Conservation (phyloP, 2,797 vertebrate species). For the Apogon talboti region DNA sequence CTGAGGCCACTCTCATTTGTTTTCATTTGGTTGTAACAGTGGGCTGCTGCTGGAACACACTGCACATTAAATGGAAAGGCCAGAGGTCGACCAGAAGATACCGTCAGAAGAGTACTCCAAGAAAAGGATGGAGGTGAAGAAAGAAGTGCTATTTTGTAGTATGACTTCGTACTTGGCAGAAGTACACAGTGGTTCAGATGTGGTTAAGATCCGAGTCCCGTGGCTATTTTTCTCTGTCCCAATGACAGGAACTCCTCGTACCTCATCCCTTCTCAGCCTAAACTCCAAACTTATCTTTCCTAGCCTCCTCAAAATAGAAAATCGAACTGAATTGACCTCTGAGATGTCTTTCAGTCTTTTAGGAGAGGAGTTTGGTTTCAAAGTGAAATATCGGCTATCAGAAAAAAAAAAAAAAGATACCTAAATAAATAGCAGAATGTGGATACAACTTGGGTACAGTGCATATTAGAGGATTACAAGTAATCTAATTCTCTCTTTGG, state of each 20-base stretch:
- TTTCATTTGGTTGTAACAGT: slow-evolving; percentile 12
- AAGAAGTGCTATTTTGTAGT: slow-evolving; percentile 41
- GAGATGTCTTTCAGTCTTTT: slow-evolving; percentile 14
- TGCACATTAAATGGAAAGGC: slow-evolving; percentile 35
- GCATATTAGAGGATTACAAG: background rate
- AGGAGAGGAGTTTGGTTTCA: slow-evolving; percentile 41
- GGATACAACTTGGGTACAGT: too few relatives aligned
- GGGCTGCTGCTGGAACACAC: background rate
- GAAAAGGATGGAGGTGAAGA: slow-evolving; percentile 31
- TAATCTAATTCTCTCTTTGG: slow-evolving; percentile 10
- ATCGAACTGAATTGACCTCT: slow-evolving; percentile 50
- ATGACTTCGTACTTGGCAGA: slow-evolving; percentile 56
- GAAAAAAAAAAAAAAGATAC: slow-evolving; percentile 1
- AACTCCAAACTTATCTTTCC: slow-evolving; percentile 38
- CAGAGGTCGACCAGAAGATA: slow-evolving; percentile 34
- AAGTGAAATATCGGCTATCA: slow-evolving; percentile 6
- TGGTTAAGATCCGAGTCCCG: slow-evolving; percentile 23
- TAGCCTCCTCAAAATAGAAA: slow-evolving; percentile 57
- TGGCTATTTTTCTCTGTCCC: slow-evolving; percentile 21
- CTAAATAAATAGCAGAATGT: background rate
- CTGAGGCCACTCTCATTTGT: background rate
- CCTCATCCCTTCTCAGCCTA: slow-evolving; percentile 10
- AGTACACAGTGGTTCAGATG: slow-evolving; percentile 41
- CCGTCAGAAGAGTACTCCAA: slow-evolving; percentile 43
- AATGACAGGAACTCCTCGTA: slow-evolving; percentile 38